Conservation (phyloP, 2,888 invertebrate species). For the Nomada fucata region DNA sequence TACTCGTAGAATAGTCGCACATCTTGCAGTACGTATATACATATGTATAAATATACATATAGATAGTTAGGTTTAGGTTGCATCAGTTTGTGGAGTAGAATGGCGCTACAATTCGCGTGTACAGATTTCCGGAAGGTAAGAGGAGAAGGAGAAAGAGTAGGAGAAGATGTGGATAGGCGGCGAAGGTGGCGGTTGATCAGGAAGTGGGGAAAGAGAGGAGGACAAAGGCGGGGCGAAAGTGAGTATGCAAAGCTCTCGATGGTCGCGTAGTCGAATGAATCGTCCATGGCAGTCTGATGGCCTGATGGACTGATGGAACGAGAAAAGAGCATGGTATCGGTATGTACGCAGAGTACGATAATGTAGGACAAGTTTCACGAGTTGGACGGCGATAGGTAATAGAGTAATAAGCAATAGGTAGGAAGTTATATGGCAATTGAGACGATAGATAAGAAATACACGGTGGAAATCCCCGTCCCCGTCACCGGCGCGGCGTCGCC, state of each 20-base stretch:
- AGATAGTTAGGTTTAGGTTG: no score
- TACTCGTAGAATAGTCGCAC: no score
- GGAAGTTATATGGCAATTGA: background rate
- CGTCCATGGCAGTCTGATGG: background rate
- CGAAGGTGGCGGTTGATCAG: background rate
- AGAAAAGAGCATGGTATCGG: background rate
- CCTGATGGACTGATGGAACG: background rate
- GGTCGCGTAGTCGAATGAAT: background rate
- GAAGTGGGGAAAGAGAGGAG: background rate
- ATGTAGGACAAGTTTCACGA: constrained; percentile 2
- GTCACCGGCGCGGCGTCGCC: background rate
- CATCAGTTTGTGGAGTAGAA: no score
- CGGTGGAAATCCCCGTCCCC: background rate
- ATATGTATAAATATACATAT: no score
- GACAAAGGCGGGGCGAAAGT: background rate
- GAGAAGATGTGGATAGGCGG: no score
- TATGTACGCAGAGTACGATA: background rate
- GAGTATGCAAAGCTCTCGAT: constrained; percentile 2
- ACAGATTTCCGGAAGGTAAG: no score
- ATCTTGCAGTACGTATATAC: no score
- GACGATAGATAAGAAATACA: background rate
- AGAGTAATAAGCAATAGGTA: background rate
- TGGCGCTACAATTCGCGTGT: no score
- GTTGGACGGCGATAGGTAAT: background rate
- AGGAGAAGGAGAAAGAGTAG: background rate